Evolutionary conservation across 2,113 vertebrate genomes (phyloP), one percentile per base, ranked within the genome.

Genomic region (Casuarius casuarius): DNA sequence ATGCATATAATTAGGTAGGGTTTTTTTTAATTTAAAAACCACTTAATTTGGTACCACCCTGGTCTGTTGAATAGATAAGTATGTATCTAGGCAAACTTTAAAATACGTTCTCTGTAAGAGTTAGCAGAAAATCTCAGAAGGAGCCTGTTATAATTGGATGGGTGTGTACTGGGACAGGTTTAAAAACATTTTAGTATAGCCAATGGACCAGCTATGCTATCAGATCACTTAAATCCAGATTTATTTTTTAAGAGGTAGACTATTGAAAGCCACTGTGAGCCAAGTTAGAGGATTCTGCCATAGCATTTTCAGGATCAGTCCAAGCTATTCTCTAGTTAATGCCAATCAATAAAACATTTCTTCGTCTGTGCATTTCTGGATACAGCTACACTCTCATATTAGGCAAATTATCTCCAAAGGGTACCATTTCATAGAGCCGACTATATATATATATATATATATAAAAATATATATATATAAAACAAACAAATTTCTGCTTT

Each of bases 241-340:
- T 91, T 94, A 35, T 74, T 91, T 92, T 95, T 79, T 63, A 91
- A 95, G 87, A 90, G 14, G 48, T 86, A 87, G 58, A 56, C 71
- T 92, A 49, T 91, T 71, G 89, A 89, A 91, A 92, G 26, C 35
- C 7, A 52, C 31, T n/a, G 65, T 94, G 85, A 90, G 90, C 35
- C 74, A 92, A 89, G 40, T 68, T 66, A 84, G 78, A 87, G 46
- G 91, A 94, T 58, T 82, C 94, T 95, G 89, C 92, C 84, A 71
- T 40, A 77, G 89, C 82, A 83, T 89, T 97, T 94, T 95, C 84
- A 83, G 63, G 54, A 94, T 73, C 71, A 77, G 79, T 95, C 89
- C 95, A 97, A 97, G 70, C 89, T 91, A 95, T 94, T 96, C 84
- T 91, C 71, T 76, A 89, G 58, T 56, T 95, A 81, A 46, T 74